Base-by-base conservation (phyloP, 2,113 vertebrate species). In the Mohoua ochrocephala region DNA sequence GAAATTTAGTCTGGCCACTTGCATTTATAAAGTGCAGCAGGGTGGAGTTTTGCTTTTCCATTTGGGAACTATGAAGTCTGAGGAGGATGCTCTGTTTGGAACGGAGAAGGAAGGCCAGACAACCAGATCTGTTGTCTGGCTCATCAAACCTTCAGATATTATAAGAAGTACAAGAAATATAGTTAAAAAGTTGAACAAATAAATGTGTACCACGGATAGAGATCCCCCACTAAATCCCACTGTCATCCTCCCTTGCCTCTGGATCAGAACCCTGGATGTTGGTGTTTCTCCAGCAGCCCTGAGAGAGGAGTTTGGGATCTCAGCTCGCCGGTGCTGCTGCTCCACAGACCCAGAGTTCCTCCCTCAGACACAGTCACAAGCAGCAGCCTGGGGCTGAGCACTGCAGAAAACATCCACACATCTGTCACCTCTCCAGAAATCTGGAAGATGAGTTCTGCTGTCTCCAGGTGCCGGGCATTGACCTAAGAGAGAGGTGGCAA, bases 391-490 rank as follows among this genome's bases (percentile, higher is more conserved):
- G 87, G 54, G 5, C 49, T 77, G 47, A 96, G 44, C 19, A 97
- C 68, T 14, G 96, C 92, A 4, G 94, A 95, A 69, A 98, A 93
- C 50, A 97, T 26, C 95, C 97, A 95, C 3, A 68, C 87, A 11
- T 95, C 94, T 3, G 39, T 54, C 39, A 79, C 65, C 1, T 94
- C 92, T 11, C 76, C 92, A 19, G 61, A 84, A 39, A 97, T 33
- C 24, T 45, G 80, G 91, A 97, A 97, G 50, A 97, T n/a, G 28
- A 89, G 93, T 57, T 97, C 96, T 7, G 92, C 96, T 8, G 98
- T 98, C 22, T 98, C 98, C 88, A 98, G 88, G 47, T 91, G 86
- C 98, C 96, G 98, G 30, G 97, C 97, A 28, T 45, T 98, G 65
- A 98, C 93, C 99, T 99, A 75, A n/a, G 4, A 50, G 59, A 31